Base-by-base conservation (phyloP, 2,113 vertebrate species). In the Proterorhinus semilunaris region DNA sequence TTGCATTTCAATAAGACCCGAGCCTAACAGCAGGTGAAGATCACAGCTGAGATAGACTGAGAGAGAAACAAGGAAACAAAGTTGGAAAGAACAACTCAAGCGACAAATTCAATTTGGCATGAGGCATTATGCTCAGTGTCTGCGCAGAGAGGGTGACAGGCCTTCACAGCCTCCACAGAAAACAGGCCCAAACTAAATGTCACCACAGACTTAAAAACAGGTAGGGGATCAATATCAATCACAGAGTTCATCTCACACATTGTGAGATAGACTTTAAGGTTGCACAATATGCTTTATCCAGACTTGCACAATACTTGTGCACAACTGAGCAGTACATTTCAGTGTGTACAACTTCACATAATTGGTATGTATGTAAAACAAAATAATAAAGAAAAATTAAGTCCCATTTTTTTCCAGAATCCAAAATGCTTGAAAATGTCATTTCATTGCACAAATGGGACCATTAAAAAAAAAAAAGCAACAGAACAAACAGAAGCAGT, bases 31-130 rank as follows among this genome's bases (percentile, higher is more conserved):
- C 70, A 76, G 54, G 69, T 71, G 43, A 54, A 66, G 42, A 62
- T 62, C 21, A 58, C 16, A 3, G 8, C 36, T 62, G 48, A 76
- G 52, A 66, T 9, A 58, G 50, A 73, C 50, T 46, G 11, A 7
- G 6, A 61, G 67, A 44, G 12, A 9, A 70, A 64, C 42, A 62
- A 21, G 54, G 5, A 9, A 36, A 44, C 27, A 13, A 50, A 61
- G 58, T 49, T 51, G 42, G 17, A 61, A n/a, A 72, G 57, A 79
- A 67, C 51, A 75, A 53, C 73, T 71, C 45, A 67, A 69, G 48
- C 47, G 72, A 47, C 47, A 77, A 57, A 77, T 74, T 78, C 10
- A 75, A 61, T 79, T 75, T 77, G 53, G 52, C 44, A 46, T 42
- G 43, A 78, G 47, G 55, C 16, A 11, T 68, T 65, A 71, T 63